phyloP scores from a whole-genome alignment of 2,113 vertebrate species.

The Ceyx melanurus region DNA sequence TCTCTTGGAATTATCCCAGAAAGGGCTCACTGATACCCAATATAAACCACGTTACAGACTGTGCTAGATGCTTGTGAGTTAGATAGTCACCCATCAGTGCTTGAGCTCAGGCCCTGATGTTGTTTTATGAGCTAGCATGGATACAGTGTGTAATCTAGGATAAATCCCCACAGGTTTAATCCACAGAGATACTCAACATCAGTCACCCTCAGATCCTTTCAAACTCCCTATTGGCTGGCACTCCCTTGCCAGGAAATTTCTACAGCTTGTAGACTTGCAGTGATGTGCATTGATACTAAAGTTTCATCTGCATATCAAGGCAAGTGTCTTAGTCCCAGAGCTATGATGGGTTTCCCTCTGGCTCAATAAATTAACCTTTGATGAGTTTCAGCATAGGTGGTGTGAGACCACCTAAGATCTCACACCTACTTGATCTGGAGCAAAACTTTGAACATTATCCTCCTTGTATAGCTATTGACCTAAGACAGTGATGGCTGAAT shows the following conservation, averaged over 20 bases:
- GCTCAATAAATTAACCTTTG: neutral
- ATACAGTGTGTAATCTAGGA: neutral
- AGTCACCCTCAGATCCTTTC: neutral
- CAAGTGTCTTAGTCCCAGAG: accelerated
- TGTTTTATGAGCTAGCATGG: neutral
- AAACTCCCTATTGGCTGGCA: accelerated
- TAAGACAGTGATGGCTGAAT: neutral
- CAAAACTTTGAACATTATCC: accelerated
- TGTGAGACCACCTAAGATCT: neutral
- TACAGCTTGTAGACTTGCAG: neutral
- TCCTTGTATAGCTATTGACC: neutral
- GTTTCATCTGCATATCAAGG: neutral
- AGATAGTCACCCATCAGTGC: too few species aligned
- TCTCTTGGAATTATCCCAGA: neutral
- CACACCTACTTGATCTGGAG: neutral
- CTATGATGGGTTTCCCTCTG: neutral
- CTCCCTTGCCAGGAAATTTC: neutral
- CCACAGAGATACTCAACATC: neutral
- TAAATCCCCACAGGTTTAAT: neutral
- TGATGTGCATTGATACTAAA: too few species aligned
- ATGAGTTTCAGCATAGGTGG: neutral
- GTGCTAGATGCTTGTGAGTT: neutral
- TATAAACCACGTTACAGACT: neutral
- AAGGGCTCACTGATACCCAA: neutral
- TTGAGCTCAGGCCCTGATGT: neutral